These are phyloP conservation scores for Agapostemon virescens DNA, from an alignment of 2,888 invertebrate species.

Conservation along the genomic window DNA sequence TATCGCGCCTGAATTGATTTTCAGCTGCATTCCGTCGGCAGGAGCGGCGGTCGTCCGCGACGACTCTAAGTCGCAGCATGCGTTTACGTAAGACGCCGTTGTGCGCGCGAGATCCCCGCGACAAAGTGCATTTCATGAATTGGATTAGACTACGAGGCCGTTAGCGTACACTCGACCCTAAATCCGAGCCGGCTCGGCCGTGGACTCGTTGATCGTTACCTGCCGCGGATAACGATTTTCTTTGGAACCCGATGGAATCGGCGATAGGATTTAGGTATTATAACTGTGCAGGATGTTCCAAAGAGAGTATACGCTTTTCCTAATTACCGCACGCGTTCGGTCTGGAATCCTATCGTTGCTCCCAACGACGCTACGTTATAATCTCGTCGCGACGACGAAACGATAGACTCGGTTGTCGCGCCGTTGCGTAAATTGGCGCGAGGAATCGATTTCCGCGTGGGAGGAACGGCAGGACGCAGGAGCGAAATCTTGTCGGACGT, in stretches of 20 bases:
- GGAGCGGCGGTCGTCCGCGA: constrained; percentile 3
- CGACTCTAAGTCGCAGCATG: constrained; percentile 31
- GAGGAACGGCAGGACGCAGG: not conserved
- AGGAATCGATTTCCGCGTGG: constrained; percentile 6
- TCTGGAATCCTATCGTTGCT: constrained; percentile 11
- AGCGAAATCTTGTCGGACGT: constrained; percentile 16
- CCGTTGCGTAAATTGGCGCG: not conserved
- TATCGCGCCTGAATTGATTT: constrained; percentile 32
- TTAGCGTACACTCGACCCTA: constrained; percentile 22
- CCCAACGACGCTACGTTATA: constrained; percentile 9
- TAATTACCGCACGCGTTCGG: too few species aligned
- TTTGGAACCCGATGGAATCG: not conserved
- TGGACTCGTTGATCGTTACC: not conserved
- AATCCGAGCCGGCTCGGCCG: constrained; percentile 25
- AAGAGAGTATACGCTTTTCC: too few species aligned
- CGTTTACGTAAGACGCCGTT: constrained; percentile 40
- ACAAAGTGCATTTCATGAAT: constrained; percentile 46
- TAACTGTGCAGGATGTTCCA: not conserved
- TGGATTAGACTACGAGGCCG: constrained; percentile 50
- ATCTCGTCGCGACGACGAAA: not conserved
- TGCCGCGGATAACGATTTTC: not conserved
- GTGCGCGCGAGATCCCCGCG: constrained; percentile 36
- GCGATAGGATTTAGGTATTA: not conserved
- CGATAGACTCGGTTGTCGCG: not conserved
- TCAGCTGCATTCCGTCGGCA: constrained; percentile 27